A percentile compares a stretch with the other conserved stretches of the same genome.
Conservation (phyloP, 1,140 invertebrate genomes). For the Druon quercuslanigerum region DNA sequence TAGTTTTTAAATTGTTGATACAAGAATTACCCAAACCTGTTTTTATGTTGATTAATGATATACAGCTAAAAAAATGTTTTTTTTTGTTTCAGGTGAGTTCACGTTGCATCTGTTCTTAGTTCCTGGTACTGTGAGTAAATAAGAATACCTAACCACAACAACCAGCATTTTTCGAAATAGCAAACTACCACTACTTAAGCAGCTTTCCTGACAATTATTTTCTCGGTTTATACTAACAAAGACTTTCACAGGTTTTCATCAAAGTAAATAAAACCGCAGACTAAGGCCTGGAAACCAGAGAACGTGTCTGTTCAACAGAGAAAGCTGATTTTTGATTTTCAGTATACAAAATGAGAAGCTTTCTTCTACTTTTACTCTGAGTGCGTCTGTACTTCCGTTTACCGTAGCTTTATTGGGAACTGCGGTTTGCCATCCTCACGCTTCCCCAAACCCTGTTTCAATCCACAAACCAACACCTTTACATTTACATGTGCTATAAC, state of each 20-base stretch:
- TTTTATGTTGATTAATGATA: no score
- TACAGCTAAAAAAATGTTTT: neutral
- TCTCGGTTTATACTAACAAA: no score
- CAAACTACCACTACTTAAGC: no score
- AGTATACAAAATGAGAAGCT: neutral
- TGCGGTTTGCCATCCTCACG: conserved; percentile 14
- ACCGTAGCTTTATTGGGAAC: conserved; percentile 1
- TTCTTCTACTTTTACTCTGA: neutral
- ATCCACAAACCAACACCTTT: neutral
- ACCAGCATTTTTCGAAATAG: no score
- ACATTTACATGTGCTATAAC: neutral
- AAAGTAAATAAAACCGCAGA: neutral
- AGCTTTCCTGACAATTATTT: no score
- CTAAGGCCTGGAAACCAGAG: neutral
- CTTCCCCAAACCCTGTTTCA: neutral
- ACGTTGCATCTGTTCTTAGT: neutral
- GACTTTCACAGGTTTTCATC: no score
- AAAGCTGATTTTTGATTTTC: conserved; percentile 4
- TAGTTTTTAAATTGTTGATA: no score
- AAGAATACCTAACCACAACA: no score
- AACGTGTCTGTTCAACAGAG: conserved; percentile 2
- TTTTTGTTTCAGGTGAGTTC: conserved; percentile 11
- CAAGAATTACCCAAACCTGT: no score
- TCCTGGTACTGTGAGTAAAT: neutral
- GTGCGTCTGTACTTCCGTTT: neutral